Conservation (phyloP, 2,797 vertebrate genomes). For the Acrossocheilus wenchowensis region DNA sequence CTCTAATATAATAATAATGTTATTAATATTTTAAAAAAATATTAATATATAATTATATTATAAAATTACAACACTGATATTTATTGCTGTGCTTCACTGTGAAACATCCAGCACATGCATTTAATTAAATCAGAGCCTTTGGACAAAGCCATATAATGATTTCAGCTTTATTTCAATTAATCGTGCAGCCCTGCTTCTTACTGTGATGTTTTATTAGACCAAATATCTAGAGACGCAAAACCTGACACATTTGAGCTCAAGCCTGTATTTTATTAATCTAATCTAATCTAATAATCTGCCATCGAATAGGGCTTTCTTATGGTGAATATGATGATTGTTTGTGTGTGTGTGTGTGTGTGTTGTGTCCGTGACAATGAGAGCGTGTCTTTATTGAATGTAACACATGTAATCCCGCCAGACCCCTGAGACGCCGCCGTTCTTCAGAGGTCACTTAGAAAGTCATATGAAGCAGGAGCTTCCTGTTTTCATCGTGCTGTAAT, state of each 20-base stretch:
- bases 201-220: slow-evolving; percentile 7
- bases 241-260: neutral
- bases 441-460: slow-evolving; percentile 82
- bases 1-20: too few species aligned
- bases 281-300: neutral
- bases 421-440: slow-evolving; percentile 74
- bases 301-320: neutral
- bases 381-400: slow-evolving; percentile 84
- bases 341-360: slow-evolving; percentile 77
- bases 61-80: neutral
- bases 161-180: neutral
- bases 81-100: neutral
- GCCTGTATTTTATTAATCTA: neutral
- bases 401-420: slow-evolving; percentile 82
- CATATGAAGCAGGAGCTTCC: slow-evolving; percentile 81
- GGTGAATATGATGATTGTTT: slow-evolving; percentile 41
- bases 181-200: neutral
- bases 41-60: too few species aligned
- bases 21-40: neutral
- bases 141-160: neutral
- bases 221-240: neutral
- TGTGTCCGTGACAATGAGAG: slow-evolving; percentile 81
- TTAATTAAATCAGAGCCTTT: neutral
- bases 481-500: slow-evolving; percentile 80
- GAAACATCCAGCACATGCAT: neutral